These are phyloP conservation scores for Pseudoips prasinana DNA, from an alignment of 2,888 invertebrate genomes.

Conservation along the genomic window DNA sequence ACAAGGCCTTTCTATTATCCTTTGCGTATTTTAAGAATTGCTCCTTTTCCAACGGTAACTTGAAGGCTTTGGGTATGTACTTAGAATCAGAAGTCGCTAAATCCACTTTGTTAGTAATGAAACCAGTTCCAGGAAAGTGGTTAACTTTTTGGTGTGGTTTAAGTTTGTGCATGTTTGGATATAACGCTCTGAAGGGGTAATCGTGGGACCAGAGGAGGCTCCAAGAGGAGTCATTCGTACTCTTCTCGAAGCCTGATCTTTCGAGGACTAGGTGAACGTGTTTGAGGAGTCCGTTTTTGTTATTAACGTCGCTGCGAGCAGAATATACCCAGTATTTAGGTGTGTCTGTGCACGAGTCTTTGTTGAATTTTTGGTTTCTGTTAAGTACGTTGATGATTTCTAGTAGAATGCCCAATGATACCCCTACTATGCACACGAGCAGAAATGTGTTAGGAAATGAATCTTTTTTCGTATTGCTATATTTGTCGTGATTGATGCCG, in stretches of 20 bases:
- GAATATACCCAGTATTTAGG: constrained; percentile 83
- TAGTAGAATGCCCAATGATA: constrained; percentile 55
- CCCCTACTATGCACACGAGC: constrained; percentile 57
- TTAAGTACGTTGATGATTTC: constrained; percentile 54
- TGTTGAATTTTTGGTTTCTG: constrained; percentile 35
- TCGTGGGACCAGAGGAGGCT: constrained; percentile 96
- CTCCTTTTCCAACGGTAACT: constrained; percentile 88
- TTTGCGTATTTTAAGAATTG: constrained; percentile 86
- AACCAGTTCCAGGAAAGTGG: constrained; percentile 97
- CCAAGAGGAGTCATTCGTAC: constrained; percentile 85
- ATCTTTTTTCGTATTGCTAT: constrained; percentile 20
- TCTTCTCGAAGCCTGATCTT: constrained; percentile 87
- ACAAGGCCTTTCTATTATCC: constrained; percentile 86
- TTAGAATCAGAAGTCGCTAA: constrained; percentile 90
- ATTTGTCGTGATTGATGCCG: constrained; percentile 8
- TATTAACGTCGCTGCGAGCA: constrained; percentile 76
- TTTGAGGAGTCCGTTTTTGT: constrained; percentile 84
- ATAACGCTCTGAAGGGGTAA: constrained; percentile 89
- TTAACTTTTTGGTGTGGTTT: constrained; percentile 91
- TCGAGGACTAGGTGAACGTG: constrained; percentile 92
- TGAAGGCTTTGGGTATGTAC: constrained; percentile 94
- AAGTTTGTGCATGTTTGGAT: constrained; percentile 78
- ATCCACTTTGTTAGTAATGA: constrained; percentile 94
- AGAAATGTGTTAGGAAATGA: constrained; percentile 47
- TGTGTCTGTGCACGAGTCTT: constrained; percentile 29